Conservation (phyloP, 2,797 vertebrate species). For the Scarus forsteni region DNA sequence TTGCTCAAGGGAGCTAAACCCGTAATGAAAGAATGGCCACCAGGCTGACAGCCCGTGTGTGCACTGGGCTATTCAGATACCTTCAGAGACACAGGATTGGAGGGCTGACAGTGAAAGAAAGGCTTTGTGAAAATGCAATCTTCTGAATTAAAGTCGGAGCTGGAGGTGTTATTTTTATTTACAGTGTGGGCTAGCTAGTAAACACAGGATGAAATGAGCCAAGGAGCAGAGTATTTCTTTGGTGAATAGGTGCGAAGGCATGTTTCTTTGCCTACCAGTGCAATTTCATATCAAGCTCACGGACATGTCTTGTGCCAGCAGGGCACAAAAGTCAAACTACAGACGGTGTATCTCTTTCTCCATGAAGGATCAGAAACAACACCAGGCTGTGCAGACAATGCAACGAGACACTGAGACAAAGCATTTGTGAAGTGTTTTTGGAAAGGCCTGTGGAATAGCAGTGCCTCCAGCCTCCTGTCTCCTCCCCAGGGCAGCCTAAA, state of each 20-base stretch:
- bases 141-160: constrained; percentile 75
- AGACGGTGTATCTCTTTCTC: constrained; percentile 48
- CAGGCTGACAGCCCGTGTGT: constrained; percentile 74
- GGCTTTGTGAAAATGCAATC: constrained; percentile 67
- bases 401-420: constrained; percentile 70
- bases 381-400: constrained; percentile 54
- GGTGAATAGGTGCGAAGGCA: constrained; percentile 46
- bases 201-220: constrained; percentile 74
- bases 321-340: constrained; percentile 72
- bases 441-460: constrained; percentile 77
- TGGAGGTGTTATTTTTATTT: constrained; percentile 79
- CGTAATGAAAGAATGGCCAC: constrained; percentile 81
- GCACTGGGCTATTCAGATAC: constrained; percentile 78
- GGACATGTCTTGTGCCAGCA: constrained; percentile 63
- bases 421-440: constrained; percentile 78
- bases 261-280: constrained; percentile 46
- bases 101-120: constrained; percentile 54
- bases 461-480: constrained; percentile 79
- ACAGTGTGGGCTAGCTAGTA: constrained; percentile 72
- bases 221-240: constrained; percentile 54
- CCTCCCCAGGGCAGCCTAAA: constrained; percentile 82
- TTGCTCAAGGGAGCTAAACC: constrained; percentile 81
- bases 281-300: constrained; percentile 67
- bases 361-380: constrained; percentile 54
- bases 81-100: constrained; percentile 63